Evolutionary conservation across 2,888 invertebrate species (phyloP).

Genomic region (Leptarthrus brevirostris): DNA sequence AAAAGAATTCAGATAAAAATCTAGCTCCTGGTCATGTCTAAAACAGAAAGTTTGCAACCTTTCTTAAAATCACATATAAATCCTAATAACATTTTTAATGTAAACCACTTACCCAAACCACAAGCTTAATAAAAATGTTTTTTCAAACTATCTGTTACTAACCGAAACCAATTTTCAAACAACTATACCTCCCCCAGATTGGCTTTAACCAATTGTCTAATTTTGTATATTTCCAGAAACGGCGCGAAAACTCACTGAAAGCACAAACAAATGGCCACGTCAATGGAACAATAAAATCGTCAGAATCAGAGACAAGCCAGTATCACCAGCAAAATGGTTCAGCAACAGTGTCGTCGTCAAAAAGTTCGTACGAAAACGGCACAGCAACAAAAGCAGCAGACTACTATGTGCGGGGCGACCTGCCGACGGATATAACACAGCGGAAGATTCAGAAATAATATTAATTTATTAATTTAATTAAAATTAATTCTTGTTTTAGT

Average conservation of each 20-base stretch:
- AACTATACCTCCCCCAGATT: too few relatives aligned
- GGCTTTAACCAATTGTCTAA: not conserved
- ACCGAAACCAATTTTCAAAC: too few relatives aligned
- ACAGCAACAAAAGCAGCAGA: slow-evolving; percentile 56
- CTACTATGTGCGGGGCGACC: slow-evolving; percentile 56
- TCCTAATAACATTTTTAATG: too few relatives aligned
- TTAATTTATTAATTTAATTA: slow-evolving; percentile 54
- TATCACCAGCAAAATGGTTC: slow-evolving; percentile 36
- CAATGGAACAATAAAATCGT: slow-evolving; percentile 50
- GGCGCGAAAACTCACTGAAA: not conserved
- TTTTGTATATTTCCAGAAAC: slow-evolving; percentile 39
- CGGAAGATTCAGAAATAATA: slow-evolving; percentile 67
- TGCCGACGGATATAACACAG: slow-evolving; percentile 63
- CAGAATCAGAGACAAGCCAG: slow-evolving; percentile 34
- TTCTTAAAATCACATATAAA: too few relatives aligned
- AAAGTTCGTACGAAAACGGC: slow-evolving; percentile 55
- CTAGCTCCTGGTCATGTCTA: too few relatives aligned
- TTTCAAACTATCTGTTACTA: too few relatives aligned
- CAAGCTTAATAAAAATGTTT: too few relatives aligned
- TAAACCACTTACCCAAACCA: too few relatives aligned
- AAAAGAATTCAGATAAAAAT: too few relatives aligned
- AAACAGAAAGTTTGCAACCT: too few relatives aligned
- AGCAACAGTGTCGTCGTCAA: slow-evolving; percentile 56
- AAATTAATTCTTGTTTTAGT: slow-evolving; percentile 52
- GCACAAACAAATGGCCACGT: slow-evolving; percentile 49